A percentile compares a stretch with the other conserved stretches of the same genome.
phyloP scores from a whole-genome alignment of 2,113 vertebrate genomes.

The Leucosticte australis region DNA sequence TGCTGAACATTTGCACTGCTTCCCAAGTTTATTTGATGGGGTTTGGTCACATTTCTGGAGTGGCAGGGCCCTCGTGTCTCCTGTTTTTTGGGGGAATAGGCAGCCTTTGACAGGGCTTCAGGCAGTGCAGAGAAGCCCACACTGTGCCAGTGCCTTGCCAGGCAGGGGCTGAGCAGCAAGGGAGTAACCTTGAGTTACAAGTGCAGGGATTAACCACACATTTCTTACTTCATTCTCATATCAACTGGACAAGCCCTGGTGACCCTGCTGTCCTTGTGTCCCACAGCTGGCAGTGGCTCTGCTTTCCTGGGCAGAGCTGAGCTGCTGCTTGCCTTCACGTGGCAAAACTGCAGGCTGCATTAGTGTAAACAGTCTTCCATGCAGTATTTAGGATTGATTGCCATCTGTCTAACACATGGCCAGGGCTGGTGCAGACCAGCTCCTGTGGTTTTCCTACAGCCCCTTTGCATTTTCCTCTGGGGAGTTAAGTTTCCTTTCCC shows the following conservation, averaged over 20 bases:
- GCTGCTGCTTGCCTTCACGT: background rate
- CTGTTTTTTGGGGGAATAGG: background rate
- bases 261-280: background rate
- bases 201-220: background rate
- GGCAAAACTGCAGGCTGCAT: background rate
- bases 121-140: background rate
- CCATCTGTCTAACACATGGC: background rate
- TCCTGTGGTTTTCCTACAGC: background rate
- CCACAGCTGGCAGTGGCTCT: background rate
- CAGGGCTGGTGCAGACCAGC: background rate
- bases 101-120: background rate
- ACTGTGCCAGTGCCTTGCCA: rapidly evolving
- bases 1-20: background rate
- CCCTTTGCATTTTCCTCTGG: background rate
- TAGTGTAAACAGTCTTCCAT: background rate
- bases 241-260: background rate
- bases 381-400: background rate
- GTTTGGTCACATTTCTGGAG: background rate
- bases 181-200: background rate
- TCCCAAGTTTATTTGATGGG: rapidly evolving
- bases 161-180: background rate
- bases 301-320: background rate
- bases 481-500: background rate
- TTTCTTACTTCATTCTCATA: background rate
- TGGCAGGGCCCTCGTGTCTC: background rate